These are phyloP conservation scores for Pantherophis vulpinus DNA, from an alignment of 2,797 vertebrate genomes.

Conservation along the genomic window DNA sequence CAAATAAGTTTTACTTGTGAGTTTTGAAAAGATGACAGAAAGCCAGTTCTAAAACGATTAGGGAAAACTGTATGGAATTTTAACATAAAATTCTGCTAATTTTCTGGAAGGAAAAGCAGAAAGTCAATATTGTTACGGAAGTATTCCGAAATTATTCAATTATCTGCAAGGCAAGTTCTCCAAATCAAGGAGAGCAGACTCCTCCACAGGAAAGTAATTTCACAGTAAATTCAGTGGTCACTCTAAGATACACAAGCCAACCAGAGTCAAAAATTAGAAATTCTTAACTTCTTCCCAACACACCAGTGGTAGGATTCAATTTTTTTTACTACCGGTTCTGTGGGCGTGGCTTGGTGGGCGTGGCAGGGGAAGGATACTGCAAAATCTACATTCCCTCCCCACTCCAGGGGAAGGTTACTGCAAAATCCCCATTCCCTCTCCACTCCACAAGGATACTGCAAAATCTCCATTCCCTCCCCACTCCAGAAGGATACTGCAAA, in stretches of 20 bases:
- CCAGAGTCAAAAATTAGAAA: not conserved
- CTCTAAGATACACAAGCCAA: not conserved
- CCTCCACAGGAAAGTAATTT: not conserved
- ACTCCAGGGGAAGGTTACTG: too few species aligned
- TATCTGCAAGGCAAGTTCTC: not conserved
- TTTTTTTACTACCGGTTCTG: too few species aligned
- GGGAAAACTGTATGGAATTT: not conserved
- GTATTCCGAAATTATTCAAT: not conserved
- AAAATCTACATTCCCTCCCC: too few species aligned
- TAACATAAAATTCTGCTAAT: not conserved
- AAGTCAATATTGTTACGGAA: not conserved
- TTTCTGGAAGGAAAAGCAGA: not conserved
- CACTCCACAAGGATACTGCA: too few species aligned
- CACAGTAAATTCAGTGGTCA: too few species aligned
- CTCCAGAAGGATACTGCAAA: too few species aligned
- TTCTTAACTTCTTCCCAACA: not conserved
- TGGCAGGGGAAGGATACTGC: too few species aligned
- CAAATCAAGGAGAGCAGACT: not conserved
- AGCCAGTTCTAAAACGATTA: not conserved
- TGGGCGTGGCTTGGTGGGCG: too few species aligned
- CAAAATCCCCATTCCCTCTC: too few species aligned
- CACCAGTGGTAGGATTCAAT: too few species aligned
- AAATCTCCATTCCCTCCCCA: too few species aligned
- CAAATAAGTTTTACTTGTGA: not conserved
- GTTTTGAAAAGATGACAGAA: not conserved